Base-by-base conservation (phyloP, 2,113 vertebrate species). In the Sardina pilchardus region DNA sequence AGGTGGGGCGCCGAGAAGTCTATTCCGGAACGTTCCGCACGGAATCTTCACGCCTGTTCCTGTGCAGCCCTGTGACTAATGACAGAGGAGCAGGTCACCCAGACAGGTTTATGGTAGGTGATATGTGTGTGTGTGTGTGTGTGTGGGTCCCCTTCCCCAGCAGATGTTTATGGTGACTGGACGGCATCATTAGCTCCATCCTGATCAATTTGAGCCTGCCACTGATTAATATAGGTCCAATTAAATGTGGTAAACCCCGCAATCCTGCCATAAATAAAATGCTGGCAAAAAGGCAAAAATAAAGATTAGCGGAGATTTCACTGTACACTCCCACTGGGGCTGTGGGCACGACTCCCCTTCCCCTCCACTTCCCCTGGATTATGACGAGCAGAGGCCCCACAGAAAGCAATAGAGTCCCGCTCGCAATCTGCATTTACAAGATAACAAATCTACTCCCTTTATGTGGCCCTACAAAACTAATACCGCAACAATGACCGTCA, bases 401-500 rank as follows among this genome's bases (percentile, higher is more conserved):
- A 42, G 17, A 71, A 34, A 34, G 10, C 63, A 71, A 34, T 71
- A 71, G 26, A 71, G 63, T 71, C 63, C 63, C 16, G 26, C 14
- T 78, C 71, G 17, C 26, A 36, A 16, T 78, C 30, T 78, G 71
- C 71, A 78, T 78, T 78, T 39, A 78, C 71, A 78, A 78, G 71
- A 78, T 78, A 78, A 36, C 71, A 78, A 78, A 78, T 78, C 71
- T 34, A 36, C 36, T 78, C 14, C 30, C 36, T 78, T 78, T 36
- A 78, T 78, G 71, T 19, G 9, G 34, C 12, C 12, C 71, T 42
- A 36, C 71, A 78, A 30, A 63, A 47, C 39, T 83, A 85, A 88
- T 81, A 63, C 56, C 26, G 44, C 67, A 44, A 85, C 81, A 43
- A 85, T 85, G 81, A 21, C 75, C 83, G 83, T 47, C 84, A 84